Base-by-base conservation (phyloP, 2,113 vertebrate genomes). In the Caretta caretta region DNA sequence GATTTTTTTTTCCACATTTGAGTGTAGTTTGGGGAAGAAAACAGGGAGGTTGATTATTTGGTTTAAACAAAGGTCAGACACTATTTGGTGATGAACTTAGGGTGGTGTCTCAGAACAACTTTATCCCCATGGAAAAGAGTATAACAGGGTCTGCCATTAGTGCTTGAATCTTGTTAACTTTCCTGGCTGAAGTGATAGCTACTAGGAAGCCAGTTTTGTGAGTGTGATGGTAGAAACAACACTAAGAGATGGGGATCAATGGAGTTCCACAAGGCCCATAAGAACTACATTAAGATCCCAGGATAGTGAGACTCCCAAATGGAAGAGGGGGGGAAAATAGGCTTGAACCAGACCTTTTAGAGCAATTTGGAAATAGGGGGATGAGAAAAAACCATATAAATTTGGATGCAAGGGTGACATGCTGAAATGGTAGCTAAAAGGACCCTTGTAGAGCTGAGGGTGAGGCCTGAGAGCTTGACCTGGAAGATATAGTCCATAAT, bases 241-340 rank as follows among this genome's bases (percentile, higher is more conserved):
- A 5, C 87, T 82, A 87, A 93, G 89, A 13, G 7, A 51, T 12
- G 90, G 87, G 13, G 6, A 51, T 12, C 85, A 10, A 3, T 42
- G 0, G 1, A 14, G 56, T 14, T 4, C 81, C 48, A 92, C 5
- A 76, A 35, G 57, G 31, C 2, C 72, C 11, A 29, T 87, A 85
- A 85, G 9, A 27, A 11, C 13, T 10, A 29, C 57, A 80, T 6
- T 83, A 80, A 89, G 27, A 83, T 65, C 31, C 31, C 49, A 59
- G 14, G 80, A 88, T 0, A 57, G 25, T 16, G 31, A n/a, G 31
- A 69, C 14, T 69, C 16, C 31, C 35, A 69, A n/a, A 8, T n/a
- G 31, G 3, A 16, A 7, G 14, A 8, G 51, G 53, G 8, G 5
- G 27, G 27, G 88, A 90, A 89, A 42, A 3, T 8, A 89, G 83